These are phyloP conservation scores for Piprites chloris DNA, from an alignment of 2,113 vertebrate species.

Conservation along the genomic window DNA sequence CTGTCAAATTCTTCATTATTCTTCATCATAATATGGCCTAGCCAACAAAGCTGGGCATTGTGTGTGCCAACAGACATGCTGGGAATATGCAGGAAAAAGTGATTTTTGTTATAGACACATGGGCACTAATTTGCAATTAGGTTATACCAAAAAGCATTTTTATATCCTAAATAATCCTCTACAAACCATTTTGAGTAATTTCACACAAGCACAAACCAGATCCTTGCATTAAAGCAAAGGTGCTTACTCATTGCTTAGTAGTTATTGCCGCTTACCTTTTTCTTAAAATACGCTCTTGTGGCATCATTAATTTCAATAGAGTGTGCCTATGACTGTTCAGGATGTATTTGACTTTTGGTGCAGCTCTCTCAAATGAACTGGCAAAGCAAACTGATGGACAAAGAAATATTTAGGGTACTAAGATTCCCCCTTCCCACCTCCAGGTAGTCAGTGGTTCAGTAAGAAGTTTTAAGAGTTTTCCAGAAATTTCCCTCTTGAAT, in stretches of 20 bases:
- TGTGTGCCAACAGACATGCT: not conserved
- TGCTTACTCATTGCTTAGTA: not conserved
- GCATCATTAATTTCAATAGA: not conserved
- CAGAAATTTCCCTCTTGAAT: not conserved
- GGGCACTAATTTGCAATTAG: not conserved
- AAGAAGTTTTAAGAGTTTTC: not conserved
- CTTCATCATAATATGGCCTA: not conserved
- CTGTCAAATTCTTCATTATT: not conserved
- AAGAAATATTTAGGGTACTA: not conserved
- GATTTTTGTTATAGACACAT: not conserved
- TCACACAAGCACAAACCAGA: not conserved
- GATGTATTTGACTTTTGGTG: not conserved
- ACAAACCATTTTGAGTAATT: not conserved
- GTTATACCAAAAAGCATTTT: not conserved
- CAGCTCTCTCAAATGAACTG: not conserved
- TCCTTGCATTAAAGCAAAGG: not conserved
- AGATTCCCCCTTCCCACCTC: not conserved
- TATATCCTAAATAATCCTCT: not conserved
- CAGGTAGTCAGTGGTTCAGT: not conserved
- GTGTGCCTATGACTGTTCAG: not conserved
- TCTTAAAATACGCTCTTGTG: not conserved
- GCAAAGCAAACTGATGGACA: not conserved
- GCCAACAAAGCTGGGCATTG: not conserved
- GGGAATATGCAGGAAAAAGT: not conserved
- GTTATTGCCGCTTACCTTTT: not conserved